Percentiles rank a stretch among this genome's conserved stretches.
phyloP scores from a whole-genome alignment of 2,888 invertebrate species.

The Rhyacophila evoluta region DNA sequence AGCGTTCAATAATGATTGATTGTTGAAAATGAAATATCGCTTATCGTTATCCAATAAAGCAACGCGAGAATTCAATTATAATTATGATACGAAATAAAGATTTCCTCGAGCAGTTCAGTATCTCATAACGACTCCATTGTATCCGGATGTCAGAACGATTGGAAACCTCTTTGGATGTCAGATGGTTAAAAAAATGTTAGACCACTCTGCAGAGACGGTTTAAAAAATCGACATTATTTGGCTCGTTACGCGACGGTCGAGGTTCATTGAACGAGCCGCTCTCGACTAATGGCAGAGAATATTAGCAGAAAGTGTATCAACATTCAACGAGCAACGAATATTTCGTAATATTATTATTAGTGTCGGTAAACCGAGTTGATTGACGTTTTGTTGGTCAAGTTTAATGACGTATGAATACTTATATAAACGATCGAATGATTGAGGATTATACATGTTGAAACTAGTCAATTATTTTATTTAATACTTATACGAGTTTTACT shows the following conservation, averaged over 20 bases:
- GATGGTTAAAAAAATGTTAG: not conserved
- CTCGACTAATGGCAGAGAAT: not conserved
- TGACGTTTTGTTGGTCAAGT: not conserved
- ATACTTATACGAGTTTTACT: too few relatives aligned
- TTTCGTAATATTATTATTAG: not conserved
- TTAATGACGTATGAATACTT: not conserved
- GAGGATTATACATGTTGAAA: too few relatives aligned
- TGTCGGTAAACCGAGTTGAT: not conserved
- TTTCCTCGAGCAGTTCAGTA: not conserved
- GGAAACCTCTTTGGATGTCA: not conserved
- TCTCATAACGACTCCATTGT: not conserved
- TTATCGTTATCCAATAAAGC: too few relatives aligned
- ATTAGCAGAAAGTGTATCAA: constrained; percentile 15
- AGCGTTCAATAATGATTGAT: too few relatives aligned
- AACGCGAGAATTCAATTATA: too few relatives aligned
- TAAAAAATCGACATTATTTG: constrained; percentile 11
- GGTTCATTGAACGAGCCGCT: not conserved
- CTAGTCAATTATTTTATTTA: too few relatives aligned
- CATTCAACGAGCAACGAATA: not conserved
- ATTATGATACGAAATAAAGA: not conserved
- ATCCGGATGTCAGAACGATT: not conserved
- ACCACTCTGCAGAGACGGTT: not conserved
- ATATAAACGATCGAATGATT: too few relatives aligned
- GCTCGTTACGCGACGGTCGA: not conserved
- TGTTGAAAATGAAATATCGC: too few relatives aligned